Evolutionary conservation across 2,888 invertebrate species (phyloP), one percentile per base, ranked within the genome.

Genomic region (Ornithoptera priamus): DNA sequence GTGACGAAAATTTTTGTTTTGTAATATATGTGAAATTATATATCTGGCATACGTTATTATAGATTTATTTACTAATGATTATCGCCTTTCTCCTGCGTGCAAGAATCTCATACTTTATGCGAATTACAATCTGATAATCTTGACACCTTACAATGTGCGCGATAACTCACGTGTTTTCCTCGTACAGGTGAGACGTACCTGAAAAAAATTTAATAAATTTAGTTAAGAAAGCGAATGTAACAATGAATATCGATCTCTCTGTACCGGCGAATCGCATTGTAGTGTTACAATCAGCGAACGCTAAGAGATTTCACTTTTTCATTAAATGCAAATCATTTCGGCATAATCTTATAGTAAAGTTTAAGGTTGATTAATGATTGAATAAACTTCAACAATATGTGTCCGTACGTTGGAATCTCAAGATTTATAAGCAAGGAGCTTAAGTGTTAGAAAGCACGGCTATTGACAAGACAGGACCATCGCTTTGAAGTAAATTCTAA

Each of bases 151-250:
- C 46, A 63, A 39, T 68, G 68, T 59, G 46, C 58, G 63, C 50
- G 58, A 59, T 59, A n/a, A 68, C 63, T 64, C 58, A 64, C 68
- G 39, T 59, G 46, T 59, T 20, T 64, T 59, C 60, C 66, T 50
- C 53, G n/a, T 53, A 30, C 53, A 46, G 53, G 59, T 42, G 66
- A 68, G 46, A 62, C 69, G 20, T 69, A 69, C 69, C 69, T 69
- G 69, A 36, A 69, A 69, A 69, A 68, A 60, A 53, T 6, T 22
- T n/a, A 22, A 68, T 59, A 59, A 68, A 63, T 60, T 68, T 68
- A 59, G n/a, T 59, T 64, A 22, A 64, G 53, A 68, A 68, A 68
- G 30, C 42, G 39, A 64, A 64, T 17, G 30, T 64, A 7, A 12
- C 36, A 68, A 17, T 62, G 58, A 46, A 62, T 17, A 57, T 57